Evolutionary conservation across 1,140 invertebrate genomes (phyloP).

Genomic region (Telenomus remus): DNA sequence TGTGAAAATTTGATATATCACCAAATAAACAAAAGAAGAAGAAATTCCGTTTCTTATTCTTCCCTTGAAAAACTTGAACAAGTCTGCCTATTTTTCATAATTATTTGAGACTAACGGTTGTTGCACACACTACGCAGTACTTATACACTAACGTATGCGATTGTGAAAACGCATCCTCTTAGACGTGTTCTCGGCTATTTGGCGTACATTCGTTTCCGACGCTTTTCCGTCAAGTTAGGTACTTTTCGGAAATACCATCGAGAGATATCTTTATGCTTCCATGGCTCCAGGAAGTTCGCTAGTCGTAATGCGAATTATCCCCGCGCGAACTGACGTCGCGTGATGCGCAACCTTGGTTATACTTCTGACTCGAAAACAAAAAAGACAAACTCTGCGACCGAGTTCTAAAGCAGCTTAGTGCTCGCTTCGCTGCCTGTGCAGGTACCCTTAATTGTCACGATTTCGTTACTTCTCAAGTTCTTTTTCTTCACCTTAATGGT

Average conservation of each 20-base stretch:
- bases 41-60: conserved; percentile 1
- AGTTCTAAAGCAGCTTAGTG: conserved; percentile 55
- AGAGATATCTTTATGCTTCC: conserved; percentile 59
- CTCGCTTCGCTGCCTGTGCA: conserved; percentile 23
- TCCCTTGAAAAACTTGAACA: background rate
- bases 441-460: conserved; percentile 35
- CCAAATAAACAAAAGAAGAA: too few relatives aligned
- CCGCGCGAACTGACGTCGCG: conserved; percentile 53
- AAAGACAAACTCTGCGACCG: conserved; percentile 37
- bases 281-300: conserved; percentile 45
- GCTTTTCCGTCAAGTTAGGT: conserved; percentile 54
- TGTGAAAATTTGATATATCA: too few relatives aligned
- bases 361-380: conserved; percentile 46
- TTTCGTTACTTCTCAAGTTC: background rate
- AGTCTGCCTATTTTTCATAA: background rate
- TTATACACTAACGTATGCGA: conserved; percentile 23
- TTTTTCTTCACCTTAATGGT: too few relatives aligned
- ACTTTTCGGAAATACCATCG: conserved; percentile 58
- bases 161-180: conserved; percentile 16
- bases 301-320: conserved; percentile 56
- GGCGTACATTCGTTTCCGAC: conserved; percentile 34
- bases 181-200: conserved; percentile 23
- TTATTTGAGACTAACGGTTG: conserved; percentile 6
- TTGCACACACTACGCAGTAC: conserved; percentile 12
- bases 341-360: conserved; percentile 31